A percentile compares a stretch with the other conserved stretches of the same genome.
Conservation (phyloP, 1,140 invertebrate species). For the Chrysoperla carnea region DNA sequence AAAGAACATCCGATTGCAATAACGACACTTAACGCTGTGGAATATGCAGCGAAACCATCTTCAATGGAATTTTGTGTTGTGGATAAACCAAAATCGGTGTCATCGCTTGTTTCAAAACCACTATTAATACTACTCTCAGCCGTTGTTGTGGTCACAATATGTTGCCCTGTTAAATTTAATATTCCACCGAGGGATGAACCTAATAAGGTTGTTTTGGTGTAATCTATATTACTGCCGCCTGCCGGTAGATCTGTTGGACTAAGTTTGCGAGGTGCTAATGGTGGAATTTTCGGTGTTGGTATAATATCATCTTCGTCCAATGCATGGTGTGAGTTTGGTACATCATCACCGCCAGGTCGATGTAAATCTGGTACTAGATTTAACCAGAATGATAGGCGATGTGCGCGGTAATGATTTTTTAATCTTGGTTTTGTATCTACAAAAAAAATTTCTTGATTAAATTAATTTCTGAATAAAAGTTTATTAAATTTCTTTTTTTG, state of each 20-base stretch:
- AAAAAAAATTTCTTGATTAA: constrained; percentile 9
- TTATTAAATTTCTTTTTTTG: not conserved
- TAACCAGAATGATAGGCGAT: constrained; percentile 86
- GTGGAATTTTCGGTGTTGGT: constrained; percentile 30
- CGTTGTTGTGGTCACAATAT: constrained; percentile 18
- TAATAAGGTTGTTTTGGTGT: constrained; percentile 19
- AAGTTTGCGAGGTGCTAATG: constrained; percentile 28
- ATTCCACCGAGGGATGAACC: constrained; percentile 20
- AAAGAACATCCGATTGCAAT: constrained; percentile 88
- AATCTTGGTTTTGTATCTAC: constrained; percentile 72
- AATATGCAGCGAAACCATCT: constrained; percentile 73
- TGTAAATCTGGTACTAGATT: constrained; percentile 93
- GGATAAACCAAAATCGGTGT: constrained; percentile 13
- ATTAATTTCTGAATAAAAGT: not conserved
- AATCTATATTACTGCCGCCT: constrained; percentile 21
- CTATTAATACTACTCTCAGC: constrained; percentile 18
- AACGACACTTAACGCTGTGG: constrained; percentile 74
- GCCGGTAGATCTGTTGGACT: constrained; percentile 25
- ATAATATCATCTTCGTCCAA: constrained; percentile 52
- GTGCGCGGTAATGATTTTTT: constrained; percentile 88
- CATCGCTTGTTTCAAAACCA: not conserved
- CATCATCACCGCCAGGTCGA: constrained; percentile 66
- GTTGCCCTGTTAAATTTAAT: constrained; percentile 16
- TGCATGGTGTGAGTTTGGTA: constrained; percentile 70
- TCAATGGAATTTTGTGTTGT: constrained; percentile 43